phyloP scores from a whole-genome alignment of 2,797 vertebrate species.

The Garrulus glandarius region DNA sequence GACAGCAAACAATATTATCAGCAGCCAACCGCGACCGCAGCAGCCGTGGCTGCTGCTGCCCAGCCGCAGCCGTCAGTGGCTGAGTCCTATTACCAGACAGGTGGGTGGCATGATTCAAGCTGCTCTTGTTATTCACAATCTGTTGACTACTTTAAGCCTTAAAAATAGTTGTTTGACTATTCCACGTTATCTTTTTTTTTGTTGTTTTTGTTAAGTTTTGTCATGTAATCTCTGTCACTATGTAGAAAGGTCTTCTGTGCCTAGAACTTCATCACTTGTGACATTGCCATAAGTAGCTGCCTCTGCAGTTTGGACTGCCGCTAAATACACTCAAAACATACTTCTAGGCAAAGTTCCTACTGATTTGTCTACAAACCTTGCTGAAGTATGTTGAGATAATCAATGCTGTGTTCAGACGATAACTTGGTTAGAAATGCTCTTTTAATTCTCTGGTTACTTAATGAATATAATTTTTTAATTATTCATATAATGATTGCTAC shows the following conservation, averaged over 20 bases:
- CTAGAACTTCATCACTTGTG: background rate
- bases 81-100: conserved; percentile 97
- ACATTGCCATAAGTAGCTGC: background rate
- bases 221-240: background rate
- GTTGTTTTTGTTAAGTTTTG: background rate
- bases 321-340: background rate
- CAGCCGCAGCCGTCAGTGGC: conserved; percentile 93
- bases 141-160: background rate
- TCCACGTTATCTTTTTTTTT: background rate
- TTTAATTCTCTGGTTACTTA: background rate
- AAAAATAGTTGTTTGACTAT: background rate
- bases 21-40: conserved; percentile 89
- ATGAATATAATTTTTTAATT: background rate
- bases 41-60: conserved; percentile 84
- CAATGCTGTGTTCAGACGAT: background rate
- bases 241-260: background rate
- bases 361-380: background rate
- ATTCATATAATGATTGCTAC: background rate
- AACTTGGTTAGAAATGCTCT: background rate
- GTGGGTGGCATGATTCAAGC: conserved; percentile 65
- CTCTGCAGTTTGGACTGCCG: background rate
- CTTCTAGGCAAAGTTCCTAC: background rate
- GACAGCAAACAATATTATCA: conserved; percentile 98
- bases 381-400: background rate
- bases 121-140: background rate